Evolutionary conservation across 2,113 vertebrate genomes (phyloP).

Genomic region (Ammodytes marinus): DNA sequence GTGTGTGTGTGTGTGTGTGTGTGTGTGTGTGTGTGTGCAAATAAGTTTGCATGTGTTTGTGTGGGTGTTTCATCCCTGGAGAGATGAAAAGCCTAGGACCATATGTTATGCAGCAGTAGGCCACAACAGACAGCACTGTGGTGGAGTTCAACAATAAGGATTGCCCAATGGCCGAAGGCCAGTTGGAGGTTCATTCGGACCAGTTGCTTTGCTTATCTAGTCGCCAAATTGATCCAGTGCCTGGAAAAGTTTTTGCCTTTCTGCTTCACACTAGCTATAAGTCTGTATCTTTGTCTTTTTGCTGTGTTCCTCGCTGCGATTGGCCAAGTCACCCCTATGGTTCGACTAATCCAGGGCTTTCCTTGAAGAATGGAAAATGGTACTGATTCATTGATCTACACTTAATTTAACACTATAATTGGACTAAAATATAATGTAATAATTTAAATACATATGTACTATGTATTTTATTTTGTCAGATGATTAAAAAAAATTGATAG

Average conservation of each 20-base stretch:
- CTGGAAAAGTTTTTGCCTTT: conserved; percentile 32
- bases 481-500: neutral
- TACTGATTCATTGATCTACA: neutral
- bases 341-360: conserved; percentile 21
- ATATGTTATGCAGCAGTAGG: conserved; percentile 78
- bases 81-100: conserved; percentile 76
- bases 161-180: conserved; percentile 57
- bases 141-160: conserved; percentile 61
- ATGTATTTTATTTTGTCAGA: neutral
- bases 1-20: conserved; percentile 23
- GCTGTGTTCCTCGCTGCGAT: conserved; percentile 6
- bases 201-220: conserved; percentile 44
- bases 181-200: conserved; percentile 60
- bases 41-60: conserved; percentile 67
- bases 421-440: neutral
- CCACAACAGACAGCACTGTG: conserved; percentile 67
- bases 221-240: conserved; percentile 48
- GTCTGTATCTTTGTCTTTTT: conserved; percentile 26
- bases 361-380: neutral
- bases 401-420: neutral
- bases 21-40: conserved; percentile 28
- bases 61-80: conserved; percentile 74
- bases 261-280: conserved; percentile 28
- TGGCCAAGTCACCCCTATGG: conserved; percentile 8
- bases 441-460: neutral